Conservation (phyloP, 2,888 invertebrate species). For the Melitaea athalia region DNA sequence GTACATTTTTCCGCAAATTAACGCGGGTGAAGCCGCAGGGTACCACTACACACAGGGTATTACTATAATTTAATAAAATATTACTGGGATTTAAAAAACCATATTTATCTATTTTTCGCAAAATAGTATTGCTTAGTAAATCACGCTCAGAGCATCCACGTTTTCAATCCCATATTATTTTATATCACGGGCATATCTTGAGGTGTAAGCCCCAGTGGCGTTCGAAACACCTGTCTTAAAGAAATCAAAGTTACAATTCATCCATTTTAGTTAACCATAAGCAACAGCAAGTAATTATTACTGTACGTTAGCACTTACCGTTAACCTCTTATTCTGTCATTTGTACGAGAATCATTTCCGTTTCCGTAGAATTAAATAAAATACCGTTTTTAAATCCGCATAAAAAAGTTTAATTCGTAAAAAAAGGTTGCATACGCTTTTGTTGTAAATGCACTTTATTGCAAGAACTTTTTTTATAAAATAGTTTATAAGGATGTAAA, state of each 20-base stretch:
- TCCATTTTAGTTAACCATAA: neutral
- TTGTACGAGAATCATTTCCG: constrained; percentile 55
- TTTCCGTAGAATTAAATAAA: constrained; percentile 55
- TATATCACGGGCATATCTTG: no score
- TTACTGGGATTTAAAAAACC: no score
- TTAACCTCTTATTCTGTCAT: constrained; percentile 50
- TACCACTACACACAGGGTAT: no score
- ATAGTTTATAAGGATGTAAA: no score
- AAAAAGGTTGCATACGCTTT: constrained; percentile 15
- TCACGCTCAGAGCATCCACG: no score
- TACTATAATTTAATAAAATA: no score
- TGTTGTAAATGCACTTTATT: neutral
- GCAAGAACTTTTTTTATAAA: neutral
- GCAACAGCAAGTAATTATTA: neutral
- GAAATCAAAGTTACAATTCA: constrained; percentile 34
- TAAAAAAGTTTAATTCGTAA: constrained; percentile 31
- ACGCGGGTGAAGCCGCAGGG: no score
- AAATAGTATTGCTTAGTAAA: no score
- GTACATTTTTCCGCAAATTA: no score
- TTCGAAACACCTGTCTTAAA: neutral
- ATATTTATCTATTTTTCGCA: no score
- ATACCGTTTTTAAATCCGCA: constrained; percentile 33
- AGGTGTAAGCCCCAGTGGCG: no score
- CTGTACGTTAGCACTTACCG: neutral
- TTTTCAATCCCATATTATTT: no score